phyloP scores from a whole-genome alignment of 2,797 vertebrate species.

The Spheniscus humboldti region DNA sequence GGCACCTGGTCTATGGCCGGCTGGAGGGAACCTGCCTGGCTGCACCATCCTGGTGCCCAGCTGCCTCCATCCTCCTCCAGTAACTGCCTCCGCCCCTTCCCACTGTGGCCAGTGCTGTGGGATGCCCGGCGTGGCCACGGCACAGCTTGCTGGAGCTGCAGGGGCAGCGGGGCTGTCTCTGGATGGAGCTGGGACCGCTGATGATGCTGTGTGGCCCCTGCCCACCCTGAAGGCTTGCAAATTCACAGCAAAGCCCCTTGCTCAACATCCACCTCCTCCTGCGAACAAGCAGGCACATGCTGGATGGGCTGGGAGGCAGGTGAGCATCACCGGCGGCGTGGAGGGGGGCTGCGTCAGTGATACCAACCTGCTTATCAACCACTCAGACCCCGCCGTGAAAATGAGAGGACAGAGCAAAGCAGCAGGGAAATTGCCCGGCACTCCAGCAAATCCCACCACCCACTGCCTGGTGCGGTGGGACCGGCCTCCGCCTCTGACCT shows the following conservation, averaged over 20 bases:
- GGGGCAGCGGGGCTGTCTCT: not conserved
- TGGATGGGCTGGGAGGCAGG: not conserved
- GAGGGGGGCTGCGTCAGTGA: fast-evolving
- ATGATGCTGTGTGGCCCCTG: not conserved
- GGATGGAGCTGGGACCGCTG: fast-evolving
- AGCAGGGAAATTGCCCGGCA: not conserved
- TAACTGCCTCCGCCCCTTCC: not conserved
- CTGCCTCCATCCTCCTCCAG: no score
- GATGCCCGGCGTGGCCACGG: fast-evolving
- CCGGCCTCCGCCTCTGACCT: not conserved
- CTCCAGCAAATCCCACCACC: not conserved
- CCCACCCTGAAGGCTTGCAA: not conserved
- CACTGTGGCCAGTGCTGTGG: fast-evolving
- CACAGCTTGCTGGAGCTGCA: not conserved
- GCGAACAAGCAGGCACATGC: fast-evolving
- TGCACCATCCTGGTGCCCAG: not conserved
- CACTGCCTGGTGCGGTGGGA: not conserved
- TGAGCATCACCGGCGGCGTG: fast-evolving
- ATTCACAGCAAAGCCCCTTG: not conserved
- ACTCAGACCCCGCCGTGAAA: not conserved
- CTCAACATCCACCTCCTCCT: not conserved
- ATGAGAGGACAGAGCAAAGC: not conserved
- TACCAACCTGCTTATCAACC: not conserved
- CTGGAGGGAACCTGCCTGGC: fast-evolving
- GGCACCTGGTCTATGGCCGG: fast-evolving